Percentiles rank a stretch among this genome's conserved stretches.
Evolutionary conservation across 2,888 invertebrate species (phyloP).

Genomic region (Belgica antarctica): DNA sequence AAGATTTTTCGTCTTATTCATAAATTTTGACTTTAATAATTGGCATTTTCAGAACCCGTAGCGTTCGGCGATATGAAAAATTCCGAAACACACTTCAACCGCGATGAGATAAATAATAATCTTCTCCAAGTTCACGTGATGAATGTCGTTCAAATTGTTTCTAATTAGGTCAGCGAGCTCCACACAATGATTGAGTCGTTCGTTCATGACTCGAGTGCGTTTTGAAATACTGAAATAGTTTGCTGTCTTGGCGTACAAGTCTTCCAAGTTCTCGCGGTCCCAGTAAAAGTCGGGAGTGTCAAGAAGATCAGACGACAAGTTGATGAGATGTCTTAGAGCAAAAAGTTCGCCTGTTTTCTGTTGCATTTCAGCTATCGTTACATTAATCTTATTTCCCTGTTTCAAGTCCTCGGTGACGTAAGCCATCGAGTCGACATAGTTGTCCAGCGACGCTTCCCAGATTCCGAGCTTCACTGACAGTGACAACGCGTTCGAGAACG

Average conservation of each 20-base stretch:
- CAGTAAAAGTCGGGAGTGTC: conserved; percentile 98
- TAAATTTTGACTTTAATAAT: not conserved
- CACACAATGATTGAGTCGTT: conserved; percentile 90
- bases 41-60: conserved; percentile 41
- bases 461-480: conserved; percentile 91
- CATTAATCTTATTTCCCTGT: conserved; percentile 66
- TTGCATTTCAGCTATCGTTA: conserved; percentile 62
- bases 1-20: not conserved
- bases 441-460: conserved; percentile 85
- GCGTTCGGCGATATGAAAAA: conserved; percentile 71
- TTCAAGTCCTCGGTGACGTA: conserved; percentile 77
- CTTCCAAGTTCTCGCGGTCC: conserved; percentile 89
- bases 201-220: conserved; percentile 89
- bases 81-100: conserved; percentile 88
- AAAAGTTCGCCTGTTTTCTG: conserved; percentile 84
- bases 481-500: conserved; percentile 91
- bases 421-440: conserved; percentile 79
- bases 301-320: conserved; percentile 87
- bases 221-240: conserved; percentile 80
- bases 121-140: conserved; percentile 92
- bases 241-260: conserved; percentile 76
- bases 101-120: conserved; percentile 95
- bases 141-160: conserved; percentile 85
- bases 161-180: conserved; percentile 87
- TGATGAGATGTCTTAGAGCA: conserved; percentile 82